Base-by-base conservation (phyloP, 1,140 invertebrate species). In the Aphidius ervi region DNA sequence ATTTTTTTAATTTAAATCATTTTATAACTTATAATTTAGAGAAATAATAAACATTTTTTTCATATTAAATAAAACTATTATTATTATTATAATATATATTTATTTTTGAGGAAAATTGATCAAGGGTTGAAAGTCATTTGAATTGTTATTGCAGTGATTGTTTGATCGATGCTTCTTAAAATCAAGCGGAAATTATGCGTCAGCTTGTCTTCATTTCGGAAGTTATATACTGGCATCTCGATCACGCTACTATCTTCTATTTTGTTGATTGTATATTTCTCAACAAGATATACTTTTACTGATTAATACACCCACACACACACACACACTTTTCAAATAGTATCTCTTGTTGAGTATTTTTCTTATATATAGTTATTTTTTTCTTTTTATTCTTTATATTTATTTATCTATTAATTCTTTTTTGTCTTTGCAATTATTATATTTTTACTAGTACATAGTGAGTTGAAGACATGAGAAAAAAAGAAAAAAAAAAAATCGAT, bases 101-200 rank as follows among this genome's bases (percentile, higher is more conserved):
- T 42, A 16, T 16, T 31, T 31, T 31, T 31, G 23, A 31, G 23
- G 4, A 16, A 16, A 16, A 5, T 7, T 9, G 42, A 45, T 16
- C 20, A 56, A 43, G 10, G 9, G 16, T 8, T 54, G 52, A 42
- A 54, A 54, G 52, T 54, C 52, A 54, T 54, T 54, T 20, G 65
- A 62, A 68, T 66, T 65, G 63, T 68, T 59, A 53, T 63, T 65
- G 52, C 16, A 63, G 59, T 60, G 63, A 70, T 58, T 78, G 77
- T 80, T 80, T 80, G 78, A 80, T 80, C 78, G 78, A 80, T 80
- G 63, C 57, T 72, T 66, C 63, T 64, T 65, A 37, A 23, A 67
- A 74, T 62, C 67, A 71, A 69, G 70, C 76, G 77, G 78, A 80
- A 80, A 80, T 80, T 80, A 80, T 78, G 76, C 77, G 78, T 79